Base-by-base conservation (phyloP, 2,888 invertebrate genomes). In the Salticus scenicus region DNA sequence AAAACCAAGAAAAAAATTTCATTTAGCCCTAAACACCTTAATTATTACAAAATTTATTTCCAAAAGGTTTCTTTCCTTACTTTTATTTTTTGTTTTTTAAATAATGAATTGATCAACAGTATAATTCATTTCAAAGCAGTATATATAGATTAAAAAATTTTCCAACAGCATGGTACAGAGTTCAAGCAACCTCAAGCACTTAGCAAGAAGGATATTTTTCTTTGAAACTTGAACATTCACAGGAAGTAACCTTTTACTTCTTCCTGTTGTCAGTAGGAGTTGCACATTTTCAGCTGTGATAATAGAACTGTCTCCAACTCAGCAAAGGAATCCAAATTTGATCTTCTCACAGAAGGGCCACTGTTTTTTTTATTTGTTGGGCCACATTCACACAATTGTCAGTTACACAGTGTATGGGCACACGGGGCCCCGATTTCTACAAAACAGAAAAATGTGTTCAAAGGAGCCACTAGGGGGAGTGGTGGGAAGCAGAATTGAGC, bases 401-500 rank as follows among this genome's bases (percentile, higher is more conserved):
- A 81, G 69, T 81, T 57, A 51, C 69, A 81, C 74, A 74, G 42
- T 81, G 57, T 57, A 57, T 66, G 69, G 81, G 81, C 67, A 37
- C 24, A 31, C n/a, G 67, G 69, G 51, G 67, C 69, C 77, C 71
- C 66, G 79, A 72, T 73, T 69, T 82, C 83, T 83, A 77, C 83
- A 51, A 67, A 74, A 74, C 31, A 63, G 41, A 74, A 67, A 67
- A 31, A 69, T 83, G 69, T 77, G 37, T 42, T 57, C 57, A 42
- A 73, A 77, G 73, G 83, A 74, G 71, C 64, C 76, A 80, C 79
- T 86, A 86, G n/a, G 86, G 86, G 75, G 86, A 80, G 77, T 86
- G 85, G 64, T 76, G 78, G 69, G 85, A 63, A 63, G 71, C 71
- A n/a, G 85, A 86, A 76, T 88, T 88, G 73, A 86, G 64, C 85